These are phyloP conservation scores for Venturia canescens DNA, from an alignment of 1,140 invertebrate species.

Conservation along the genomic window DNA sequence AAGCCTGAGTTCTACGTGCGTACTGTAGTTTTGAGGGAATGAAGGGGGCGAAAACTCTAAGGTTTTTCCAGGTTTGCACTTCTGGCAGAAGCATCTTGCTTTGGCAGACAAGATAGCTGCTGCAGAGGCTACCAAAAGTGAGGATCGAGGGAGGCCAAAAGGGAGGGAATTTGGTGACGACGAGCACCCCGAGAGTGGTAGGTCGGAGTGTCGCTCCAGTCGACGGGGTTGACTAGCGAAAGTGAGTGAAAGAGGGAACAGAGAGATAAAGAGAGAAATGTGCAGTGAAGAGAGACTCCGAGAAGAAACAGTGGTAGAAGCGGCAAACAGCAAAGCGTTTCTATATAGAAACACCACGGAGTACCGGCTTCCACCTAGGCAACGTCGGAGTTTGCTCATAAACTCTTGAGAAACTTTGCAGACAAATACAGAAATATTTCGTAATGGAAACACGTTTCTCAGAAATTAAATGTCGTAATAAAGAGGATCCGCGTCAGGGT, in stretches of 20 bases:
- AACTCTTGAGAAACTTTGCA: slow-evolving; percentile 71
- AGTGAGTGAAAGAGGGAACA: slow-evolving; percentile 29
- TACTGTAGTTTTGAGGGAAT: no score
- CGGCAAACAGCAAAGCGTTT: slow-evolving; percentile 60
- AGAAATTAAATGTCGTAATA: slow-evolving; percentile 70
- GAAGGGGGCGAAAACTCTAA: neutral
- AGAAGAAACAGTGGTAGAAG: slow-evolving; percentile 45
- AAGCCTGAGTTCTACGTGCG: neutral
- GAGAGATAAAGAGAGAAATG: slow-evolving; percentile 10
- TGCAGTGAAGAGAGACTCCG: slow-evolving; percentile 23
- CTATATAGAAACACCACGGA: slow-evolving; percentile 46
- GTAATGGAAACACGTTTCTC: slow-evolving; percentile 69
- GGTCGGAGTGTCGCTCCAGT: slow-evolving; percentile 47
- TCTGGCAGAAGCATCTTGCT: slow-evolving; percentile 26
- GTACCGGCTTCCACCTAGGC: slow-evolving; percentile 42
- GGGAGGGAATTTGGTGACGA: slow-evolving; percentile 20
- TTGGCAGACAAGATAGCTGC: neutral
- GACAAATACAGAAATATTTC: slow-evolving; percentile 73
- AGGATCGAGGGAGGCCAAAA: neutral
- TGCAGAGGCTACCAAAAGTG: neutral
- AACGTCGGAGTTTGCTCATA: slow-evolving; percentile 66
- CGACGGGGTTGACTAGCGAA: slow-evolving; percentile 39
- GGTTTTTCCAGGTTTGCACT: slow-evolving; percentile 21
- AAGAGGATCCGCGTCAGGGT: slow-evolving; percentile 52
- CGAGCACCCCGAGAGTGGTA: slow-evolving; percentile 29